Evolutionary conservation across 2,888 invertebrate genomes (phyloP), one percentile per base, ranked within the genome.

Genomic region (Ryuthela nishihirai): DNA sequence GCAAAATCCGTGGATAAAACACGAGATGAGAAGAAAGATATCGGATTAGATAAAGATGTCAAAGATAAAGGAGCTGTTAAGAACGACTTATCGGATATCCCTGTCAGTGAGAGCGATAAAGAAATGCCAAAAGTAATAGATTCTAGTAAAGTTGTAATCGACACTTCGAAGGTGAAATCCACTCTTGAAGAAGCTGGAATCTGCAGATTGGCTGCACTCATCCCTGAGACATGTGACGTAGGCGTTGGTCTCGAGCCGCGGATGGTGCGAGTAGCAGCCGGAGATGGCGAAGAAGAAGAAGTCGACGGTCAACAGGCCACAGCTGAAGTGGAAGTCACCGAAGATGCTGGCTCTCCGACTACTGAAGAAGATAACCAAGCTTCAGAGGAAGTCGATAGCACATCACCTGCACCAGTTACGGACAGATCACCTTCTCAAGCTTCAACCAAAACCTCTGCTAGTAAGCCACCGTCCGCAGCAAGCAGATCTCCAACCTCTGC

Each of bases 221-320:
- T 46, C 6, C 24, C 50, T 9, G 41, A 36, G 24, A 59, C 59
- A 5, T 59, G 59, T 43, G 59, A 59, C 34, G 53, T 59, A 7
- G 59, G 47, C 1, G 53, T 53, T 3, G 59, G 59, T 23, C 34
- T 48, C 4, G 53, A 59, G 21, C 39, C 29, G 10, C 49, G 40
- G 5, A 44, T 59, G 47, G 21, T 52, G 2, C 42, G 59, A 10
- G 53, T 53, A 29, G 59, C 59, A 18, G 41, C 53, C 10, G 38
- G 47, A 5, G 53, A 59, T 35, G 59, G 59, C 9, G 59, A 38
- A 21, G 52, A 47, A 44, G 59, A 59, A 44, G 59, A 59, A 44
- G 43, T 59, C 10, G 56, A 58, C 23, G 56, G 56, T 0, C 50
- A 58, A 32, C 45, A 58, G 42, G 46, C 50, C 7, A 58, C 46